Evolutionary conservation across 2,797 vertebrate genomes (phyloP), one percentile per base, ranked within the genome.

Genomic region (Distichodus sexfasciatus): DNA sequence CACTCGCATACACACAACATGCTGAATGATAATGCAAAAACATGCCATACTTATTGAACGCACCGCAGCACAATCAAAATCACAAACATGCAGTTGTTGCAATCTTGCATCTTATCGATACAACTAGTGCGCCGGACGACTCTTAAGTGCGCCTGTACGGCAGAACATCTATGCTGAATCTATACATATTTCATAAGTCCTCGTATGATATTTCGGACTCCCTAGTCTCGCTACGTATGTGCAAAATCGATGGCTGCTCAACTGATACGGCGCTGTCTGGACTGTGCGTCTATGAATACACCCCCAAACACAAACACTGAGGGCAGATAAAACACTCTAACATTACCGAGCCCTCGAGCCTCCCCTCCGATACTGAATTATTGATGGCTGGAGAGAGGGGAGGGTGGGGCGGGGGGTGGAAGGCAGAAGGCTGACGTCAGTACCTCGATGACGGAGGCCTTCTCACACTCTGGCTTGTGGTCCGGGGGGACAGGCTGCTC

Each of bases 231-330:
- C 63, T 54, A 70, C 28, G 63, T 55, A 63, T 71, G 84, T 38
- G 62, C 69, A 77, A 82, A 85, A 89, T 90, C 87, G 85, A 90
- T 88, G 81, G 59, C 77, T 77, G 83, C 76, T 83, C 69, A 90
- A 82, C 80, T 86, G 85, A 91, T 88, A 87, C 23, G 69, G 76
- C 57, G 65, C 81, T 75, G 81, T 88, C 87, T 86, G 83, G 82
- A 82, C 74, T 76, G 81, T 76, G 69, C 61, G 80, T 86, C 83
- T 85, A 83, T 85, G 83, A 86, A 89, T 84, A 84, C 81, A 78
- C 77, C 66, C 67, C 78, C 85, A 90, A 90, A 91, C 86, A 89
- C 85, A 88, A 90, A 90, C 88, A 90, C 82, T 76, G 81, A 35
- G 40, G 82, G 84, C 81, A 80, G 82, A 86, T 84, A 82, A 87